Percentiles rank a stretch among this genome's conserved stretches.
These are phyloP conservation scores for Aotus griseimembra DNA, from an alignment of 2,797 vertebrate genomes.

Conservation along the genomic window DNA sequence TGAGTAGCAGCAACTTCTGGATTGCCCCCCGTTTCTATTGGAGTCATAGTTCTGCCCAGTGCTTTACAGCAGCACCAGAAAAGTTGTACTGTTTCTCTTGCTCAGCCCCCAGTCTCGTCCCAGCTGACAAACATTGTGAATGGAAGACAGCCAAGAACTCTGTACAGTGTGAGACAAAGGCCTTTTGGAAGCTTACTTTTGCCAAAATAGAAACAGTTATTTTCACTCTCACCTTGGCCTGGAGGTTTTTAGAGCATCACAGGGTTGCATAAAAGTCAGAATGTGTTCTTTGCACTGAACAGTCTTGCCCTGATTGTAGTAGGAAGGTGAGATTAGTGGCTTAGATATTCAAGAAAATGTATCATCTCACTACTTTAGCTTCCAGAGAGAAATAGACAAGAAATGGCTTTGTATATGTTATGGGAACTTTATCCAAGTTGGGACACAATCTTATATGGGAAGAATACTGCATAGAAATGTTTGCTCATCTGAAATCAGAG, in stretches of 20 bases:
- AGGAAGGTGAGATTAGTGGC: not conserved
- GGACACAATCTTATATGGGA: not conserved
- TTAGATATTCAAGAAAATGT: not conserved
- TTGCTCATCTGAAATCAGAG: not conserved
- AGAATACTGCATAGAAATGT: not conserved
- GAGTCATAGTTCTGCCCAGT: slow-evolving; percentile 53
- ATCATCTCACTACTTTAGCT: not conserved
- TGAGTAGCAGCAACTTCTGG: slow-evolving; percentile 75
- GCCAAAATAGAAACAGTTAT: slow-evolving; percentile 77
- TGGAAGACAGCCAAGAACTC: slow-evolving; percentile 81
- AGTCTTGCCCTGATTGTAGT: not conserved
- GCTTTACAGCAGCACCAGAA: slow-evolving; percentile 76
- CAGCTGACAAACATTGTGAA: slow-evolving; percentile 61
- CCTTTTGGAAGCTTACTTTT: slow-evolving; percentile 76
- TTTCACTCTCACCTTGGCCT: slow-evolving; percentile 60
- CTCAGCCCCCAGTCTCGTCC: slow-evolving; percentile 69
- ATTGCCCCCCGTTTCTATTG: slow-evolving; percentile 60
- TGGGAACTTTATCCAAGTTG: not conserved
- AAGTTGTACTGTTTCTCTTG: slow-evolving; percentile 57
- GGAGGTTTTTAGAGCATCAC: slow-evolving; percentile 42
- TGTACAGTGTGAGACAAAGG: slow-evolving; percentile 73
- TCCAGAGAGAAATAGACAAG: not conserved
- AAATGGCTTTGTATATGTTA: not conserved
- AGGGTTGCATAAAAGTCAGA: not conserved
- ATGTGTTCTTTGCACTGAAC: slow-evolving; percentile 63